Percentiles rank a stretch among this genome's conserved stretches.
Evolutionary conservation across 1,140 invertebrate species (phyloP).

Genomic region (Leptinotarsa undecemlineata): DNA sequence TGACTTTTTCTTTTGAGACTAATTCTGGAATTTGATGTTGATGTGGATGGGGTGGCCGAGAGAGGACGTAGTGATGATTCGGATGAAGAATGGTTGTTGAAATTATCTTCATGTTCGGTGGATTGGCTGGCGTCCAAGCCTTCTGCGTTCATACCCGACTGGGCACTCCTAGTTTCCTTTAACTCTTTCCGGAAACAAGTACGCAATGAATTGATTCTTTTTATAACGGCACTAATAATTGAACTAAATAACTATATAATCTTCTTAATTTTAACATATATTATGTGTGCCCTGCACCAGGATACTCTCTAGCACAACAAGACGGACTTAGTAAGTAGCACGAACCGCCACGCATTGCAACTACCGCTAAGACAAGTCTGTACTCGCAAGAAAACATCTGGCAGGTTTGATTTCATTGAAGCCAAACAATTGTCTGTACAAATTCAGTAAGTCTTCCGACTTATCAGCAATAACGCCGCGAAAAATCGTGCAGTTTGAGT

Average conservation of each 20-base stretch:
- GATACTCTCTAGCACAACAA: too few relatives aligned
- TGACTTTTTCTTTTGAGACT: slow-evolving; percentile 15
- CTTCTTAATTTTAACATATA: too few relatives aligned
- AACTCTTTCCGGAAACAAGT: slow-evolving; percentile 21
- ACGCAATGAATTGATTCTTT: slow-evolving; percentile 32
- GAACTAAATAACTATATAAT: too few relatives aligned
- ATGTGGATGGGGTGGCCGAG: slow-evolving; percentile 21
- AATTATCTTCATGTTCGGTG: slow-evolving; percentile 18
- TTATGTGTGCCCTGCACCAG: too few relatives aligned
- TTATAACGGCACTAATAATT: slow-evolving; percentile 8
- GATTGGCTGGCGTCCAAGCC: slow-evolving; percentile 16
- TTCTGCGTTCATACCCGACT: slow-evolving; percentile 18
- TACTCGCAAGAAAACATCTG: slow-evolving; percentile 23
- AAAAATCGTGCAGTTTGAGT: slow-evolving; percentile 17
- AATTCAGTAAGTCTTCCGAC: slow-evolving; percentile 24
- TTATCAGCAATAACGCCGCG: slow-evolving; percentile 25
- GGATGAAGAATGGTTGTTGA: slow-evolving; percentile 12
- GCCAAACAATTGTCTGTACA: slow-evolving; percentile 27
- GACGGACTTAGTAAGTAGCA: slow-evolving; percentile 6
- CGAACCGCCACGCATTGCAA: slow-evolving; percentile 1
- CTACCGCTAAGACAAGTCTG: slow-evolving; percentile 23
- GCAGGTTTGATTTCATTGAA: slow-evolving; percentile 29
- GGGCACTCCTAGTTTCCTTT: slow-evolving; percentile 7
- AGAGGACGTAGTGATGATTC: slow-evolving; percentile 19
- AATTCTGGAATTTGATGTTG: slow-evolving; percentile 24